Conservation (phyloP, 2,797 vertebrate genomes). For the Cynodonichthys magdalenae region DNA sequence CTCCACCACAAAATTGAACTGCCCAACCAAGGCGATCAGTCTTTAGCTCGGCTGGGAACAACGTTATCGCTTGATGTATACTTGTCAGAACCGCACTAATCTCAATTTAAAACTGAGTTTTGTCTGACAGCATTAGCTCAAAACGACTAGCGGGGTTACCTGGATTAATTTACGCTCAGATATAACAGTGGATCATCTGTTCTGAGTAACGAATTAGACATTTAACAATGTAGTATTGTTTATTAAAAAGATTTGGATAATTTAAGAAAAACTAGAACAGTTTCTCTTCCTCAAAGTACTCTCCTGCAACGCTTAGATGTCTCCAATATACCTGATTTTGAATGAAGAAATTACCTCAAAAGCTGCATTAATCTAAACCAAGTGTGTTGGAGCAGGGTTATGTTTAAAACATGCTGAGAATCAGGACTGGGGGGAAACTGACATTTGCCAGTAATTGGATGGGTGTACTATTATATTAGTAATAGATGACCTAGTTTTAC, state of each 20-base stretch:
- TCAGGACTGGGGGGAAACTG: no score
- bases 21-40: background rate
- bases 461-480: no score
- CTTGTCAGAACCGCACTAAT: accelerated
- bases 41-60: background rate
- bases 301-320: background rate
- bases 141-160: background rate
- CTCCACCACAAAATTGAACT: no score
- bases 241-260: background rate
- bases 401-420: no score
- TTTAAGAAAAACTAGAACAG: no score
- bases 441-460: no score
- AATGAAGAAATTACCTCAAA: background rate
- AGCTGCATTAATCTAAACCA: no score
- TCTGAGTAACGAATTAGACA: background rate
- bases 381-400: no score
- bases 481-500: no score
- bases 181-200: background rate
- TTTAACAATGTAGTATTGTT: background rate
- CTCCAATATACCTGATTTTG: background rate
- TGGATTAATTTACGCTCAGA: background rate
- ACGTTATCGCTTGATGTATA: background rate
- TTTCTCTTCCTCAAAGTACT: no score
- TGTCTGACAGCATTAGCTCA: background rate
- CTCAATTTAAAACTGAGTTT: background rate